Percentiles rank a stretch among this genome's conserved stretches.
Evolutionary conservation across 2,113 vertebrate species (phyloP).

Genomic region (Heteronetta atricapilla): DNA sequence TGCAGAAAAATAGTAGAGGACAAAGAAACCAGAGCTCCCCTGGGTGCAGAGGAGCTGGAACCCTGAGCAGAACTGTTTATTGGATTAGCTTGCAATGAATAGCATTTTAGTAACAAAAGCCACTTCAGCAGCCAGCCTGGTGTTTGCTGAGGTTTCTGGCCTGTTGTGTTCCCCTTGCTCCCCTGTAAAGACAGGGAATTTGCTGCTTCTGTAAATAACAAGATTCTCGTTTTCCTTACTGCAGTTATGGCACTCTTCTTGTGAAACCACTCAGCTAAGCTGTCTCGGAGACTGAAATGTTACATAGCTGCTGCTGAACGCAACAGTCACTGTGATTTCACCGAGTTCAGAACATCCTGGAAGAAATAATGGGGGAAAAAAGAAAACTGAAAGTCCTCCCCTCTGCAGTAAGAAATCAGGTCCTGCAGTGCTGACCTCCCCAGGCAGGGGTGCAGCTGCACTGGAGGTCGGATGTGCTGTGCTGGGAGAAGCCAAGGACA

Average conservation of each 20-base stretch:
- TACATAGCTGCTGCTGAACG: background rate
- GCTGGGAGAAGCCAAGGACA: background rate
- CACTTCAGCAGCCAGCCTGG: background rate
- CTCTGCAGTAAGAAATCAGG: background rate
- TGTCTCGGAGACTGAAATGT: accelerated
- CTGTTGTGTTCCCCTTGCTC: background rate
- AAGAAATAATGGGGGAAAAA: background rate
- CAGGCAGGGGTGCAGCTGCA: background rate
- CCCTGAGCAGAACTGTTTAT: background rate
- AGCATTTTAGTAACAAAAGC: background rate
- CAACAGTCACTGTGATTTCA: background rate
- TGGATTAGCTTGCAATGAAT: background rate
- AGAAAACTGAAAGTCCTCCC: background rate
- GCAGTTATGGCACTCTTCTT: background rate
- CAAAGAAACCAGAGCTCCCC: background rate
- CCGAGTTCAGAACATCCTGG: background rate
- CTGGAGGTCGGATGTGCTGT: background rate
- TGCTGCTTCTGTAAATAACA: background rate
- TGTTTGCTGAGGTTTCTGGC: background rate
- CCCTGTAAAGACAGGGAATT: background rate
- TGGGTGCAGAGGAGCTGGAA: background rate
- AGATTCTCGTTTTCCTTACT: background rate
- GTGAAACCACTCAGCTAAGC: background rate
- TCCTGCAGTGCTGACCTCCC: background rate
- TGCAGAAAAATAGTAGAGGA: background rate